A percentile compares a stretch with the other conserved stretches of the same genome.
Conservation (phyloP, 2,113 vertebrate genomes). For the Mesocricetus auratus region DNA sequence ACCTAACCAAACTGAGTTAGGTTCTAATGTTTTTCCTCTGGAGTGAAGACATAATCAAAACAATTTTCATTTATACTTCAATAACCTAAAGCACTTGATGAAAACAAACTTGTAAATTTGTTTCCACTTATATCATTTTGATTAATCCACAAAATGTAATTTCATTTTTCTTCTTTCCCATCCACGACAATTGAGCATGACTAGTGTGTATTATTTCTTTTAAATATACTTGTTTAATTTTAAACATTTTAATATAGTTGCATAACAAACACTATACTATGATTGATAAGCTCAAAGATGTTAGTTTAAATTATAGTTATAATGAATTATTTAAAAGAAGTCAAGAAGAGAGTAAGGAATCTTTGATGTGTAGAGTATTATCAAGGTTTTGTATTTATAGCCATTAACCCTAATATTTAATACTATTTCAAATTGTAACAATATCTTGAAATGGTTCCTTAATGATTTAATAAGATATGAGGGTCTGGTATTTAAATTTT, state of each 20-base stretch:
- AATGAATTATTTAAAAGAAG: slow-evolving; percentile 28
- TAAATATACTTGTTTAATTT: background rate
- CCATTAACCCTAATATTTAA: background rate
- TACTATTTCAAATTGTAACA: background rate
- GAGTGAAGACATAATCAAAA: background rate
- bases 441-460: background rate
- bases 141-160: background rate
- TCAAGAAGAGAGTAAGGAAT: background rate
- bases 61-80: background rate
- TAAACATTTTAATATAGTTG: background rate
- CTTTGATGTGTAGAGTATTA: background rate
- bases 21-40: background rate
- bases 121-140: background rate
- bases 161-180: background rate
- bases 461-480: background rate
- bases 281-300: background rate
- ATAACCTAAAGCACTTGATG: background rate
- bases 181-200: background rate
- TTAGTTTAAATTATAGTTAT: background rate
- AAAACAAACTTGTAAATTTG: background rate
- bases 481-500: background rate
- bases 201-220: background rate
- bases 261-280: background rate
- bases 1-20: background rate
- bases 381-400: background rate